Evolutionary conservation across 2,888 invertebrate genomes (phyloP), one percentile per base, ranked within the genome.

Genomic region (Aethes cnicana): DNA sequence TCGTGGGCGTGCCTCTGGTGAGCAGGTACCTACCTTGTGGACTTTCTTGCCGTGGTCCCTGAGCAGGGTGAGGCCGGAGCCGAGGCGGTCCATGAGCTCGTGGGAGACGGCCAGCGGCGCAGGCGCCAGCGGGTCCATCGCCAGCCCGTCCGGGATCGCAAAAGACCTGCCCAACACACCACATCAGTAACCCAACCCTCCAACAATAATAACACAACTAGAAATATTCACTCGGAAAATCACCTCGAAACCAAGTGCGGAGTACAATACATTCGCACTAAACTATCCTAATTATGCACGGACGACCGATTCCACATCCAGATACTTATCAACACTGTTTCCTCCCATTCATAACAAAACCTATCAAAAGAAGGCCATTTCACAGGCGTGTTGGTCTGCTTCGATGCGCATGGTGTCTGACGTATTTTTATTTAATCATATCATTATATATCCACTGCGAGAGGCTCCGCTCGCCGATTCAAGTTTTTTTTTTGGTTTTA

Each of bases 41-140:
- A 88, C 77, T 76, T 88, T 88, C 68, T 87, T 88, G 11, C 87
- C 81, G 59, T 88, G 88, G 23, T 85, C 87, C 64, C 83, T 77
- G 16, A 88, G 79, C 47, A 88, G 64, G 47, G 77, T 77, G 39
- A 88, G 69, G 58, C 88, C 85, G 64, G 79, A 85, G 62, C 87
- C 88, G 59, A 88, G 76, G 62, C 87, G 84, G 58, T 83, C 87
- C 88, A 88, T 88, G 65, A 88, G 78, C 55, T 87, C 86, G 32
- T 82, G 72, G 50, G 87, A 83, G 59, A 88, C 81, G 56, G 80
- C 85, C 59, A 88, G 81, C 71, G 87, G 82, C 56, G 82, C 80
- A 56, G 87, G 86, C 64, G 87, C 74, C 63, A 87, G 64, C 55
- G 88, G 88, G 68, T 89, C 88, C 87, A 88, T 85, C 63, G 77